Evolutionary conservation across 2,888 invertebrate genomes (phyloP).

Genomic region (Hydrotaea cyrtoneurina): DNA sequence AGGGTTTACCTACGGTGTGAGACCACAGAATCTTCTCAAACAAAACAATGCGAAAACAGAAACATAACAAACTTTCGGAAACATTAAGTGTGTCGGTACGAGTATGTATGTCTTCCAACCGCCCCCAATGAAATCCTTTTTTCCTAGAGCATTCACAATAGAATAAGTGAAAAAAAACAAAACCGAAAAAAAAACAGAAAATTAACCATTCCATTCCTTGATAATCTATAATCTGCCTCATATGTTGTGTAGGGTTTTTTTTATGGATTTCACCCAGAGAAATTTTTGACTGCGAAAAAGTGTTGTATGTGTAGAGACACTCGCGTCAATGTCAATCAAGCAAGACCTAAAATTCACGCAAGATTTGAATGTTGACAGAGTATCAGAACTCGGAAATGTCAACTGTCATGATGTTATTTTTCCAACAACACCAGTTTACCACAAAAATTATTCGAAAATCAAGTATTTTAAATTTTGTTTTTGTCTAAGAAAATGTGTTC

Average conservation of each 20-base stretch:
- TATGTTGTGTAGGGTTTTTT: constrained; percentile 5
- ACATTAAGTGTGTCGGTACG: too few species aligned
- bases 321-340: too few species aligned
- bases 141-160: neutral
- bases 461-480: too few species aligned
- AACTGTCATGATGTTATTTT: too few species aligned
- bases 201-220: constrained; percentile 23
- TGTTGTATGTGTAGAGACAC: too few species aligned
- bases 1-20: constrained; percentile 49
- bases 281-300: neutral
- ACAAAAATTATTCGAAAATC: too few species aligned
- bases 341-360: too few species aligned
- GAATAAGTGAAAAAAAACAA: constrained; percentile 1
- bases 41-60: constrained; percentile 17
- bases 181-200: constrained; percentile 28
- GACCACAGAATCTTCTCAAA: constrained; percentile 31
- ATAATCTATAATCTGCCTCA: constrained; percentile 14
- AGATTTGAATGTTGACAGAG: too few species aligned
- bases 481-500: too few species aligned
- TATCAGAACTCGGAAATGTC: too few species aligned
- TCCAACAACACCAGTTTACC: too few species aligned
- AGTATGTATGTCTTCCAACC: too few species aligned
- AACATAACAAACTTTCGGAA: constrained; percentile 15
- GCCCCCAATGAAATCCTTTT: neutral
- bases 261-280: neutral